Conservation (phyloP, 2,888 invertebrate species). For the Drymonia ruficornis region DNA sequence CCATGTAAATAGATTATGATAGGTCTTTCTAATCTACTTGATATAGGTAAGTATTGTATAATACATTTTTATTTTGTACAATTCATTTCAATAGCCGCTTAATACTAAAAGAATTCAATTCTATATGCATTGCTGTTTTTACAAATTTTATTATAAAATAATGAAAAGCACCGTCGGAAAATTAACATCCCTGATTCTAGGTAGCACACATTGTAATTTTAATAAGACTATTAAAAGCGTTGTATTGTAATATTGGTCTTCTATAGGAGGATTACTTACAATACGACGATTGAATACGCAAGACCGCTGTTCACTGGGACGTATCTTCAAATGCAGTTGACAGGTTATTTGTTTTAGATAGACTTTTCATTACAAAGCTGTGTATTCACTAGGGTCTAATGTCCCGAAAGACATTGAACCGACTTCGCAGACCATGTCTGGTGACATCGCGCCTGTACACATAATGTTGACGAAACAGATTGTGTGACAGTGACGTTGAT, state of each 20-base stretch:
- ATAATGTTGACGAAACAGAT: too few relatives aligned
- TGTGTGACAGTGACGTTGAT: too few relatives aligned
- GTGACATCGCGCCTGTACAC: too few relatives aligned
- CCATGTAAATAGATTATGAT: conserved; percentile 25
- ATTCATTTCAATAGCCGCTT: background rate
- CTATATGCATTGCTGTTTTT: conserved; percentile 54
- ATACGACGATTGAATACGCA: conserved; percentile 22
- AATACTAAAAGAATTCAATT: conserved; percentile 47
- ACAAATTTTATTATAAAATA: conserved; percentile 25
- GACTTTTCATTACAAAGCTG: too few relatives aligned
- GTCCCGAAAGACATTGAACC: too few relatives aligned
- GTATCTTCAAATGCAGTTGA: too few relatives aligned
- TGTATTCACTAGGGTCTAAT: too few relatives aligned
- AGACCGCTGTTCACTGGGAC: background rate
- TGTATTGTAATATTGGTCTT: conserved; percentile 36
- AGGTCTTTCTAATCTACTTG: conserved; percentile 5
- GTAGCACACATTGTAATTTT: conserved; percentile 6
- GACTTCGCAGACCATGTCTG: too few relatives aligned
- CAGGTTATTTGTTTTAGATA: too few relatives aligned
- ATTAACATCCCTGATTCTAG: conserved; percentile 26
- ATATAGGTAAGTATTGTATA: too few relatives aligned
- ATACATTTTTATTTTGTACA: background rate
- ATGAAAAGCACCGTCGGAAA: conserved; percentile 39
- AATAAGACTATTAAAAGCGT: conserved; percentile 19
- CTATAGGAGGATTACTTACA: conserved; percentile 23